Percentiles rank a stretch among this genome's conserved stretches.
Conservation (phyloP, 2,888 invertebrate species). For the Drosophila mimica region DNA sequence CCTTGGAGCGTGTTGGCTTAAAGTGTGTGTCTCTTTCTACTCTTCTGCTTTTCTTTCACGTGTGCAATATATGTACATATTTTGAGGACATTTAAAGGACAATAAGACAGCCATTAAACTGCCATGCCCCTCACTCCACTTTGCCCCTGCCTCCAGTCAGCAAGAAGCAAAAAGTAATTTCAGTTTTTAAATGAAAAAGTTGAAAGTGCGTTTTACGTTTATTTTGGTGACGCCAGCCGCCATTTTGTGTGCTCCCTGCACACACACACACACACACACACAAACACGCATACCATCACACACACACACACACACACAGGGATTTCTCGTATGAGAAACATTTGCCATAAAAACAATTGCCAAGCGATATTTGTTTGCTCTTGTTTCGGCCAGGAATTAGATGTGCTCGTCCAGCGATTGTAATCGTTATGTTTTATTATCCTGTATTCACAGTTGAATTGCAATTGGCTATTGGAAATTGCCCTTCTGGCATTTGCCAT, state of each 20-base stretch:
- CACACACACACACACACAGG: slow-evolving; percentile 6
- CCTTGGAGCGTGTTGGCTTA: slow-evolving; percentile 38
- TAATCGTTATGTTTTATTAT: slow-evolving; percentile 71
- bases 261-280: slow-evolving; percentile 25
- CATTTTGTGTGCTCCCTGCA: slow-evolving; percentile 28
- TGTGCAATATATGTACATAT: slow-evolving; percentile 54
- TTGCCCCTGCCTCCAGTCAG: neutral
- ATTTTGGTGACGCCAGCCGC: slow-evolving; percentile 39
- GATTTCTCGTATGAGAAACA: slow-evolving; percentile 38
- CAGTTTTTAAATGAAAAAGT: slow-evolving; percentile 80
- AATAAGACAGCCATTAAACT: slow-evolving; percentile 67
- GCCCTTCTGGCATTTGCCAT: slow-evolving; percentile 16
- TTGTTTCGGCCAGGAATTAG: slow-evolving; percentile 54
- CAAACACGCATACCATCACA: slow-evolving; percentile 12
- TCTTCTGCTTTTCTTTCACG: slow-evolving; percentile 20
- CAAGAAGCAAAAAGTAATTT: slow-evolving; percentile 72
- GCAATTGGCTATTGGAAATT: slow-evolving; percentile 44
- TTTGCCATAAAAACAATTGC: slow-evolving; percentile 74
- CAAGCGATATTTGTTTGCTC: slow-evolving; percentile 67
- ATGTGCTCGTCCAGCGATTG: slow-evolving; percentile 68
- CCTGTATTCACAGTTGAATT: slow-evolving; percentile 25
- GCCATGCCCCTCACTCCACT: slow-evolving; percentile 1
- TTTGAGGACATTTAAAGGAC: slow-evolving; percentile 76
- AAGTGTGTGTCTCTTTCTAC: slow-evolving; percentile 16
- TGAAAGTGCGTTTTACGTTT: slow-evolving; percentile 77